Conservation (phyloP, 2,113 vertebrate species). For the Phoenicopterus ruber region DNA sequence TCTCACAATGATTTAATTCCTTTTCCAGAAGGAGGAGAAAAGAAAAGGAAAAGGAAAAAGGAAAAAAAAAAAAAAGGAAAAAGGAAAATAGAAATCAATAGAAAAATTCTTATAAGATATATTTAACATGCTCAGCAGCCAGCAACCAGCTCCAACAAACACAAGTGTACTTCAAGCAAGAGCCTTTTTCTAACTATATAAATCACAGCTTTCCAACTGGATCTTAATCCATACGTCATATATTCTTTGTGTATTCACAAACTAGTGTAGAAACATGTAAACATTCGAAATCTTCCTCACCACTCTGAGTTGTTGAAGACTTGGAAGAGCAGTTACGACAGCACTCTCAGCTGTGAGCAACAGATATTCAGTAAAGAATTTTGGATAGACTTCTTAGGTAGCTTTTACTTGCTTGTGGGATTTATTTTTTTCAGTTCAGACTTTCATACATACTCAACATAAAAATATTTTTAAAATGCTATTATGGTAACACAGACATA, state of each 20-base stretch:
- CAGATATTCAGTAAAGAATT: not conserved
- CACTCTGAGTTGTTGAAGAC: not conserved
- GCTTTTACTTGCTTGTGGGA: not conserved
- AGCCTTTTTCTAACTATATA: not conserved
- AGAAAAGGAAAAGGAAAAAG: no score
- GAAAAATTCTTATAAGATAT: not conserved
- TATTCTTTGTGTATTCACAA: not conserved
- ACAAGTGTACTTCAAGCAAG: not conserved
- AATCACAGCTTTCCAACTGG: not conserved
- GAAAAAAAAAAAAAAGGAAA: not conserved
- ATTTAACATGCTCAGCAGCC: not conserved
- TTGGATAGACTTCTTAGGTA: not conserved
- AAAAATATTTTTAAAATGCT: not conserved
- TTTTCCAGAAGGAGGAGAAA: not conserved
- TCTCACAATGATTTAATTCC: not conserved
- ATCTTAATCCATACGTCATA: not conserved
- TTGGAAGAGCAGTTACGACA: not conserved
- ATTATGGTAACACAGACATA: not conserved
- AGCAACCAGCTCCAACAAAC: not conserved
- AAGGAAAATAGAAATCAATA: no score
- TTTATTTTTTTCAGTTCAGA: not conserved
- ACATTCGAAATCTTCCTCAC: not conserved
- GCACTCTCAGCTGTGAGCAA: not conserved
- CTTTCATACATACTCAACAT: not conserved
- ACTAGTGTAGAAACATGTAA: not conserved